phyloP scores from a whole-genome alignment of 30 jellyfish, hydroid and myxozoan species.

The Turritopsis rubra region DNA sequence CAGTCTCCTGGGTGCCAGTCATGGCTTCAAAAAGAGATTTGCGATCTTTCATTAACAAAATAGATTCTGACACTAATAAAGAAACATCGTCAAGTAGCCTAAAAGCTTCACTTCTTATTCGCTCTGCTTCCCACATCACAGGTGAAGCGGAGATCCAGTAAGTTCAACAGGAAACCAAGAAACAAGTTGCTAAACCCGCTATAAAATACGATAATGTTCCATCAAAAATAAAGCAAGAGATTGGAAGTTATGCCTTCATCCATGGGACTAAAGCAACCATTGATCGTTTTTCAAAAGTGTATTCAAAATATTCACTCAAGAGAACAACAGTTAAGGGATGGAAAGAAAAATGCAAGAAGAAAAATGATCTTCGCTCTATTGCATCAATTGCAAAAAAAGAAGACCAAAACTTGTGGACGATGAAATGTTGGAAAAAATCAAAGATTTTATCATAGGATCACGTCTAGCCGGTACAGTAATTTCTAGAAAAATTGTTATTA shows the following conservation, averaged over 20 bases:
- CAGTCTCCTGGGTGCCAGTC: not conserved
- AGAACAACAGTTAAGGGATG: conserved; percentile 15
- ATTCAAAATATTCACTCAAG: conserved; percentile 10
- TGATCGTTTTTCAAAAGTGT: not conserved
- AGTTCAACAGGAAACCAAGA: not conserved
- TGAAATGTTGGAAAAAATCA: conserved; percentile 11
- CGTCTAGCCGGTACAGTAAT: conserved; percentile 5
- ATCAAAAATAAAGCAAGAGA: conserved; percentile 6
- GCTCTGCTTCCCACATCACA: not conserved
- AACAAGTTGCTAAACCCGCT: not conserved
- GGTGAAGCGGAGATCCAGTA: not conserved
- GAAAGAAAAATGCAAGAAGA: not conserved
- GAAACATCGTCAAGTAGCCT: not conserved
- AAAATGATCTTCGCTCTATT: not conserved
- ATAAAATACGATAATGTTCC: conserved; percentile 1
- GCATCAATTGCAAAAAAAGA: not conserved
- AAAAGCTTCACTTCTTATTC: not conserved
- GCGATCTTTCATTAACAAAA: not conserved
- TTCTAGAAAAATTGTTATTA: not conserved
- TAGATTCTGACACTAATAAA: conserved; percentile 1
- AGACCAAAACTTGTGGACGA: not conserved
- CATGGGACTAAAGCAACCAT: conserved; percentile 9
- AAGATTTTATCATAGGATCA: not conserved
- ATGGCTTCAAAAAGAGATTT: conserved; percentile 11
- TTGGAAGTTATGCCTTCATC: conserved; percentile 13